A percentile compares a stretch with the other conserved stretches of the same genome.
Evolutionary conservation across 1,140 invertebrate species (phyloP).

Genomic region (Hermatobates lingyangjiaoensis): DNA sequence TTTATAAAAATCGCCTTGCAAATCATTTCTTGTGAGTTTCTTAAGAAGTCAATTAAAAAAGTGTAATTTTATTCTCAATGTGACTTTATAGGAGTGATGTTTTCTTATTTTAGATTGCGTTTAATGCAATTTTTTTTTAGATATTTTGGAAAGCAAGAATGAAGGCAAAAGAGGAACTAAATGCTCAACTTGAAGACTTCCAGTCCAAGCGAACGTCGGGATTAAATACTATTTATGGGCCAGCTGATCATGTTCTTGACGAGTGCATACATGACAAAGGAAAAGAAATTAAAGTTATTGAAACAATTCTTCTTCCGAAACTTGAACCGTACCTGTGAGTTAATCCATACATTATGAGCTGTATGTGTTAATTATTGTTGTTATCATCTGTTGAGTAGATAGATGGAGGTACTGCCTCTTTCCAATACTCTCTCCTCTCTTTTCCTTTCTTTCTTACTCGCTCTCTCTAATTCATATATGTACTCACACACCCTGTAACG

Average conservation of each 20-base stretch:
- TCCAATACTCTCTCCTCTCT: too few species aligned
- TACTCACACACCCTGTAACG: too few species aligned
- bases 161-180: constrained; percentile 68
- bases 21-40: too few species aligned
- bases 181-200: constrained; percentile 73
- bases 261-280: constrained; percentile 63
- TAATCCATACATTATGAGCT: neutral
- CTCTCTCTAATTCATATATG: too few species aligned
- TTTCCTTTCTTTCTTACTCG: too few species aligned
- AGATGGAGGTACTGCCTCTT: too few species aligned
- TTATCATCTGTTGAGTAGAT: too few species aligned
- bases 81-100: neutral
- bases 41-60: too few species aligned
- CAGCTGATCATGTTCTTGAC: constrained; percentile 57
- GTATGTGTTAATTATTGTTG: too few species aligned
- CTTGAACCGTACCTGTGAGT: constrained; percentile 49
- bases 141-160: constrained; percentile 71
- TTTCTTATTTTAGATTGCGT: constrained; percentile 3
- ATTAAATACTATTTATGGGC: constrained; percentile 75
- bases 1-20: too few species aligned
- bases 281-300: constrained; percentile 55
- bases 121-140: constrained; percentile 20
- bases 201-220: constrained; percentile 75
- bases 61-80: too few species aligned
- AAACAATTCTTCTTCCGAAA: constrained; percentile 50